Evolutionary conservation across 2,113 vertebrate species (phyloP).

Genomic region (Petrocephalus zakoni): DNA sequence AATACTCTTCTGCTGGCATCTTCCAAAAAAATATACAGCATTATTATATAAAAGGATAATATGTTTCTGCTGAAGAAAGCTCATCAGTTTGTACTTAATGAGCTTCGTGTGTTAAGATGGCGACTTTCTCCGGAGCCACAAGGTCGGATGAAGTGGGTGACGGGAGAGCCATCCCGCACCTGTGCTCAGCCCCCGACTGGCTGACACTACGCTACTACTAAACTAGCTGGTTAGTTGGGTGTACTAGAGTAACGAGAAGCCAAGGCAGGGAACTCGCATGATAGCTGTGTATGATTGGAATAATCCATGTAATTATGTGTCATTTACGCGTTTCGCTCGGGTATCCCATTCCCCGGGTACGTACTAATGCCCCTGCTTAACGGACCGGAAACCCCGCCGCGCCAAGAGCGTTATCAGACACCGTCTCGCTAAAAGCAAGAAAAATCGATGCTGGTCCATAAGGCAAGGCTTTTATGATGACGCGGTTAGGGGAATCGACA

Average conservation of each 20-base stretch:
- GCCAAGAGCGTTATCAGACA: not conserved
- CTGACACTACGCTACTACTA: not conserved
- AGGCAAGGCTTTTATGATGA: slow-evolving; percentile 1
- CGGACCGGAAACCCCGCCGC: not conserved
- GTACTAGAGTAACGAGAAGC: not conserved
- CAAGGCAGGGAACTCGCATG: not conserved
- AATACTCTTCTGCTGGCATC: slow-evolving; percentile 4
- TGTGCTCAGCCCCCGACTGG: not conserved
- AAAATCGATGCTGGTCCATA: not conserved
- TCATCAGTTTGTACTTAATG: no score
- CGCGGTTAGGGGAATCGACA: not conserved
- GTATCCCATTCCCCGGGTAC: not conserved
- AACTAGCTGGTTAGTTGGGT: not conserved
- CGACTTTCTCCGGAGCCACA: not conserved
- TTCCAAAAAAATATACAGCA: slow-evolving; percentile 1
- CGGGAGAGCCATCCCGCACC: not conserved
- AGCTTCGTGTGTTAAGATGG: not conserved
- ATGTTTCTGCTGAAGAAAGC: not conserved
- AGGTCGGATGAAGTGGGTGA: not conserved
- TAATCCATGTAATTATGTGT: not conserved
- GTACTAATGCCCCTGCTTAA: not conserved
- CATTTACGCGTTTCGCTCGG: not conserved
- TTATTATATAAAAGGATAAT: slow-evolving; percentile 10
- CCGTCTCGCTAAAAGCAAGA: not conserved
- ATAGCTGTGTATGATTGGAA: not conserved